A percentile compares a stretch with the other conserved stretches of the same genome.
Evolutionary conservation across 1,140 invertebrate species (phyloP).

Genomic region (Zaprionus nigranus): DNA sequence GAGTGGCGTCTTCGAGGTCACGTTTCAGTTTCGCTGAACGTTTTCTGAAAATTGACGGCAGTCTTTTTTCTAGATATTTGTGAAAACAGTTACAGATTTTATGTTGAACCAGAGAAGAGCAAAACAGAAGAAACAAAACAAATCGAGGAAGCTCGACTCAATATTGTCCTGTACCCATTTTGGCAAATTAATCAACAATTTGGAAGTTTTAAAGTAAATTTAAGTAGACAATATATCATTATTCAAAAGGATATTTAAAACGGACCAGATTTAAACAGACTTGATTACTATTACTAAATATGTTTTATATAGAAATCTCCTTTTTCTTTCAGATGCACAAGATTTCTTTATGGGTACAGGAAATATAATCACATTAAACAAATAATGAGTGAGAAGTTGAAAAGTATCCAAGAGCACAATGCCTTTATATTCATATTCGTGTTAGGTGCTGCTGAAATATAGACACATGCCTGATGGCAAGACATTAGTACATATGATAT

Average conservation of each 20-base stretch:
- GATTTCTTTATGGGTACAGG: slow-evolving; percentile 17
- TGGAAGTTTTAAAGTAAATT: background rate
- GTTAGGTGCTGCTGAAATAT: slow-evolving; percentile 22
- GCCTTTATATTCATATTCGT: slow-evolving; percentile 15
- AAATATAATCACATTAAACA: slow-evolving; percentile 21
- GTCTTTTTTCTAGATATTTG: slow-evolving; percentile 84
- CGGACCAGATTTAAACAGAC: background rate
- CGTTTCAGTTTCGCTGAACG: slow-evolving; percentile 94
- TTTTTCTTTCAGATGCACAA: background rate
- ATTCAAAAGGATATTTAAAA: background rate
- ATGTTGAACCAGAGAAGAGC: slow-evolving; percentile 68
- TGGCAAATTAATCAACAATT: background rate
- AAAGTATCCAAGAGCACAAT: slow-evolving; percentile 25
- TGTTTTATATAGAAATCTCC: background rate
- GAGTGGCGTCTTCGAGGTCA: slow-evolving; percentile 96
- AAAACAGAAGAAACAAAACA: slow-evolving; percentile 64
- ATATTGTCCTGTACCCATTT: slow-evolving; percentile 27
- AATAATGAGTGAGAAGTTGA: slow-evolving; percentile 22
- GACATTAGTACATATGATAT: slow-evolving; percentile 15
- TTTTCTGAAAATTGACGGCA: slow-evolving; percentile 88
- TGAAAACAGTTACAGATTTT: slow-evolving; percentile 82
- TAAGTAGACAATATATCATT: background rate
- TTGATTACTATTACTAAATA: background rate
- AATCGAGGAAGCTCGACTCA: slow-evolving; percentile 52
- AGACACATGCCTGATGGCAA: slow-evolving; percentile 5